Evolutionary conservation across 1,140 invertebrate genomes (phyloP).

Genomic region (Rhagoletis pomonella): DNA sequence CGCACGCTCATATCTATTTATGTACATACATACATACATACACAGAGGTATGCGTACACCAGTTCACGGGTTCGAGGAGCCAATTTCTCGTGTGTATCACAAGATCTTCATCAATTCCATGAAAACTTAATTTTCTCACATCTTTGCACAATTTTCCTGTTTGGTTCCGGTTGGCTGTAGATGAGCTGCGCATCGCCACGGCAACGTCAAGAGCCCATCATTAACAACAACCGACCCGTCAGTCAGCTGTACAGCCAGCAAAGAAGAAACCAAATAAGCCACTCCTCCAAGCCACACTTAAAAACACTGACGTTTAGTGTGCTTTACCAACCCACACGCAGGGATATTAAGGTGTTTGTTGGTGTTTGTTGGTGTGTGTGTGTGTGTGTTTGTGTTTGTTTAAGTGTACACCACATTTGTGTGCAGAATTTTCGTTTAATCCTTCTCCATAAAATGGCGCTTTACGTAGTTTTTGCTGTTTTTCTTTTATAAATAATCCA

Average conservation of each 20-base stretch:
- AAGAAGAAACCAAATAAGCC: neutral
- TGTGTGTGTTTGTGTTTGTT: neutral
- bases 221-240: neutral
- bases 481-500: neutral
- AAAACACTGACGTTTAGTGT: neutral
- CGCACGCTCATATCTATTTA: neutral
- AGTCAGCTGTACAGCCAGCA: neutral
- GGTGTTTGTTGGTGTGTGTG: too few relatives aligned
- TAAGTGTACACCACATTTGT: neutral
- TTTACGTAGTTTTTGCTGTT: neutral
- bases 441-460: neutral
- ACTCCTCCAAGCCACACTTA: neutral
- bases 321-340: neutral
- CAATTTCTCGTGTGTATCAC: neutral
- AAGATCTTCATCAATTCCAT: constrained; percentile 34
- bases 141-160: constrained; percentile 4
- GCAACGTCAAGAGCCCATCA: constrained; percentile 7
- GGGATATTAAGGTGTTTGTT: neutral
- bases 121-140: constrained; percentile 48
- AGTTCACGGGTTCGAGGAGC: too few relatives aligned
- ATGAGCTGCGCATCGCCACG: neutral
- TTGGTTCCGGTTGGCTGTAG: neutral
- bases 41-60: neutral
- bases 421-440: neutral
- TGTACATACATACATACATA: neutral